Percentiles rank a stretch among this genome's conserved stretches.
phyloP scores from a whole-genome alignment of 2,113 vertebrate species.

The Strix aluco region DNA sequence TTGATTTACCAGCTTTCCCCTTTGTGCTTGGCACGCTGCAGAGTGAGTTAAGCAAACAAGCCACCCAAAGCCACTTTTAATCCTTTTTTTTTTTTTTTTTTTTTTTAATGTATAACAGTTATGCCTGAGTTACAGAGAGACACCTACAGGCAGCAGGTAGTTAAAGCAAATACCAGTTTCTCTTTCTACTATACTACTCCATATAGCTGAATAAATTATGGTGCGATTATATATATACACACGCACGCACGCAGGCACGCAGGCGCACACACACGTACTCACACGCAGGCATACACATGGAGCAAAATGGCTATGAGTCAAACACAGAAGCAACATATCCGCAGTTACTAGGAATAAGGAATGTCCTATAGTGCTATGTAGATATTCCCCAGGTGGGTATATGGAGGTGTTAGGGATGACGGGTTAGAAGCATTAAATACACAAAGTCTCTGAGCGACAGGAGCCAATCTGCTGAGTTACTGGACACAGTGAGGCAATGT shows the following conservation, averaged over 20 bases:
- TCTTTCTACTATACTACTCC: constrained; percentile 95
- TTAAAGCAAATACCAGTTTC: constrained; percentile 97
- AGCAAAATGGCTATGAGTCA: constrained; percentile 82
- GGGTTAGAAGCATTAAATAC: constrained; percentile 82
- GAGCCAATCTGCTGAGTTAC: neutral
- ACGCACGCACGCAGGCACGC: constrained; percentile 66
- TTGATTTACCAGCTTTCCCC: too few species aligned
- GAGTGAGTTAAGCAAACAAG: neutral
- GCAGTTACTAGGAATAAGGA: constrained; percentile 73
- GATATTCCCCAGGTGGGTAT: constrained; percentile 76
- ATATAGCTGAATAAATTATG: constrained; percentile 99
- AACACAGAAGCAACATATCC: constrained; percentile 83
- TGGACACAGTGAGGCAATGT: neutral
- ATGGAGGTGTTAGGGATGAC: constrained; percentile 73
- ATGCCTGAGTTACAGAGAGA: constrained; percentile 99
- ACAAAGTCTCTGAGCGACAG: constrained; percentile 53
- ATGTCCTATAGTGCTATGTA: constrained; percentile 75
- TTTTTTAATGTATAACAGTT: constrained; percentile 98
- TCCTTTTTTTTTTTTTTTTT: neutral
- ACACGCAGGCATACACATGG: constrained; percentile 40
- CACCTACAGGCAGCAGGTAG: constrained; percentile 98
- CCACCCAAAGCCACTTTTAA: neutral
- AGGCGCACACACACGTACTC: constrained; percentile 33
- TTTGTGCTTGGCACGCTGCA: neutral
- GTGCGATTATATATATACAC: constrained; percentile 92